phyloP scores from a whole-genome alignment of 2,888 invertebrate species.

The Mimumesa dahlbomi region DNA sequence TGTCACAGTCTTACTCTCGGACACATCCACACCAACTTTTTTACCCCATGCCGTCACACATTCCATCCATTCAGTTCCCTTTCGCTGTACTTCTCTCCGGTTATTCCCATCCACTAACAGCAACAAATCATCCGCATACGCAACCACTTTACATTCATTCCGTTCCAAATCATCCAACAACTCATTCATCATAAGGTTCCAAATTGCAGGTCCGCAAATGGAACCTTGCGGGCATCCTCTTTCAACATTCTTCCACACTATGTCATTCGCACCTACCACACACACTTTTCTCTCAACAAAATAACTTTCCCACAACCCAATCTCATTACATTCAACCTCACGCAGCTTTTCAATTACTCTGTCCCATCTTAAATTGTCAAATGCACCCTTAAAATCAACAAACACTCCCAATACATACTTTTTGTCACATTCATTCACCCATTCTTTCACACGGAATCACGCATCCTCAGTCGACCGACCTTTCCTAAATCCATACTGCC shows the following conservation, averaged over 20 bases:
- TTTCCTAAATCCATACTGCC: constrained; percentile 8
- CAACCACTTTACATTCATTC: not conserved
- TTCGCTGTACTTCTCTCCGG: not conserved
- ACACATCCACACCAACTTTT: constrained; percentile 14
- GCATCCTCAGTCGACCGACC: constrained; percentile 5
- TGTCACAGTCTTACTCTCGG: constrained; percentile 13
- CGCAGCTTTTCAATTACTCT: constrained; percentile 5
- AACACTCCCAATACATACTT: constrained; percentile 20
- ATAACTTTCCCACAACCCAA: constrained; percentile 5
- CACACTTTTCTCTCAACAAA: constrained; percentile 5
- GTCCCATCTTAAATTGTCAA: constrained; percentile 12
- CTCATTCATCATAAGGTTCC: constrained; percentile 21
- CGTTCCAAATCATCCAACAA: not conserved
- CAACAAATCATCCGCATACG: constrained; percentile 13
- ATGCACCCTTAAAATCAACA: constrained; percentile 8
- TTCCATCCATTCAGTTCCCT: constrained; percentile 18
- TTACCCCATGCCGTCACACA: constrained; percentile 10
- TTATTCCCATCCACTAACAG: constrained; percentile 2
- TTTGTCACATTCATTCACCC: not conserved
- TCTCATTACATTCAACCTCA: not conserved
- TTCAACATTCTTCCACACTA: not conserved
- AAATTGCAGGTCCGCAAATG: constrained; percentile 10
- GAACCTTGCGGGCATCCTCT: constrained; percentile 6
- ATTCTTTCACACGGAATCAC: not conserved
- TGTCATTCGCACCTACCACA: constrained; percentile 3